Conservation (phyloP, 2,888 invertebrate species). For the Entomobrya multifasciata region DNA sequence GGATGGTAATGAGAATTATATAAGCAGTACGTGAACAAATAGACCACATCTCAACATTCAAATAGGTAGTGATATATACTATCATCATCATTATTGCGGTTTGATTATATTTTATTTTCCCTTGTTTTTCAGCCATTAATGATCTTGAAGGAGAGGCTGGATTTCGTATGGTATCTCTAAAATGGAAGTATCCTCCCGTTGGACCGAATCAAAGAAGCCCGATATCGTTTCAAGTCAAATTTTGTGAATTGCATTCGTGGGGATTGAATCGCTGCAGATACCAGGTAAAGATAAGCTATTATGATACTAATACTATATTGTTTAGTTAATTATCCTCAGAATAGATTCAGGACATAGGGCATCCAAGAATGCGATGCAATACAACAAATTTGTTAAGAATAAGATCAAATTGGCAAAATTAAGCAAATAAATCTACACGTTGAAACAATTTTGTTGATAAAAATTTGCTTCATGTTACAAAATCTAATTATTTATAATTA, state of each 20-base stretch:
- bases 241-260: conserved; percentile 91
- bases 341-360: background rate
- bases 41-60: conserved; percentile 14
- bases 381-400: too few relatives aligned
- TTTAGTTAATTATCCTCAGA: background rate
- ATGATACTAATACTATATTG: background rate
- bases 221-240: conserved; percentile 85
- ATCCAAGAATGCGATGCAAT: too few relatives aligned
- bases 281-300: conserved; percentile 82
- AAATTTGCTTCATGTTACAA: too few relatives aligned
- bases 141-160: conserved; percentile 78
- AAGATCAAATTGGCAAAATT: too few relatives aligned
- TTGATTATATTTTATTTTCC: background rate
- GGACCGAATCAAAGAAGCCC: conserved; percentile 65
- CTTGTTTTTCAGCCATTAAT: conserved; percentile 71
- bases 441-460: too few relatives aligned
- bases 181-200: conserved; percentile 77
- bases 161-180: conserved; percentile 78
- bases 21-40: conserved; percentile 16
- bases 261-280: conserved; percentile 89
- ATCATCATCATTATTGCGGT: background rate
- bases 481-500: too few relatives aligned
- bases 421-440: too few relatives aligned
- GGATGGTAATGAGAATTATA: background rate
- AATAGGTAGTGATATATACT: background rate